These are phyloP conservation scores for Dusona sp. DNA, from an alignment of 2,888 invertebrate genomes.

Conservation along the genomic window DNA sequence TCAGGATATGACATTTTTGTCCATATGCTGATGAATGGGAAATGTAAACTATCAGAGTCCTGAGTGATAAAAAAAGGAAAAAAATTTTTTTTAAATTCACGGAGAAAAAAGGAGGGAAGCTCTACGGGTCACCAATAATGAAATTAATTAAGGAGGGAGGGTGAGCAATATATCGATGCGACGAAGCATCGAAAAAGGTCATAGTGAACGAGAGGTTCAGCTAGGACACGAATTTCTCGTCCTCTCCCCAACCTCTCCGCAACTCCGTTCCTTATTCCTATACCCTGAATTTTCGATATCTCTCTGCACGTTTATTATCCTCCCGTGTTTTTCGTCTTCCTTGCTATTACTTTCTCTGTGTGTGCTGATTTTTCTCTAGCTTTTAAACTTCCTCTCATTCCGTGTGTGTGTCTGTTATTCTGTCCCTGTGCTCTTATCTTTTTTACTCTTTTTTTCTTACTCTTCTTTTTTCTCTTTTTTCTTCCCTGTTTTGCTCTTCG, in stretches of 20 bases:
- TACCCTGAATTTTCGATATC: conserved; percentile 28
- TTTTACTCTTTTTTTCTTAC: not conserved
- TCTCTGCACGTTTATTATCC: conserved; percentile 2
- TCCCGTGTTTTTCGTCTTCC: not conserved
- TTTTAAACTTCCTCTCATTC: not conserved
- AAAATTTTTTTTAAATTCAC: too few species aligned
- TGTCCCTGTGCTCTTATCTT: not conserved
- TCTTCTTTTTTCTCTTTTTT: not conserved
- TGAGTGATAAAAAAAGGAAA: not conserved
- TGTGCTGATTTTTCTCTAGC: conserved; percentile 2
- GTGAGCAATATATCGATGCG: not conserved
- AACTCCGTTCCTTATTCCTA: not conserved
- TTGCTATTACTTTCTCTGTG: not conserved
- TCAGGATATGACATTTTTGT: not conserved
- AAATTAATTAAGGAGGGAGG: conserved; percentile 41
- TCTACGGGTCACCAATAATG: conserved; percentile 28
- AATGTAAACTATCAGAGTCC: not conserved
- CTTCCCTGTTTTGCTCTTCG: not conserved
- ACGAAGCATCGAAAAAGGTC: conserved; percentile 26
- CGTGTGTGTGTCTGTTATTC: not conserved
- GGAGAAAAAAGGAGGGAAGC: not conserved
- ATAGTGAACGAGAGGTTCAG: conserved; percentile 5
- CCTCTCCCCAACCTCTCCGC: not conserved
- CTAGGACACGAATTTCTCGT: not conserved
- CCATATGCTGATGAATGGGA: not conserved